Base-by-base conservation (phyloP, 1,140 invertebrate species). In the Sipha flava region DNA sequence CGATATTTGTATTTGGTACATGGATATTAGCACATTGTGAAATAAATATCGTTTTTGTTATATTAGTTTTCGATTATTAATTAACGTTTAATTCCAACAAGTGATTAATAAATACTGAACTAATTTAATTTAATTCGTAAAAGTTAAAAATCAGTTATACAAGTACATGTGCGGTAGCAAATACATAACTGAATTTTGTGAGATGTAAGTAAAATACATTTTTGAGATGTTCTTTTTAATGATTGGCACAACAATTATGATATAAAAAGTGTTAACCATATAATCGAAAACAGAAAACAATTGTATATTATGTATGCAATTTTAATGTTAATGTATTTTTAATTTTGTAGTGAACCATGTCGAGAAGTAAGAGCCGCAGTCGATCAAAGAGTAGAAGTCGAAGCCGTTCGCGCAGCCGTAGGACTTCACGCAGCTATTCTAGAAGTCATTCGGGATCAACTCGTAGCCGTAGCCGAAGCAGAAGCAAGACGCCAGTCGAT, bases 311-410 rank as follows among this genome's bases (percentile, higher is more conserved):
- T 6, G 4, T 21, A 4, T 9, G 62, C 3, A 29, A 26, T 0
- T 14, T 57, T 4, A 16, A 23, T 4, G 7, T 70, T 37, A 14
- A 37, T 34, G 2, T 57, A 18, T 26, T 26, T 40, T 54, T 21
- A 26, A 10, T 37, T 4, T 9, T 14, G 9, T 16, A 80, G 80
- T 59, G 62, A 45, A 64, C 10, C 37, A 79, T 80, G 80, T 73
- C 80, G 40, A 80, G 80, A 62, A 72, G 80, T 23, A 72, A 73
- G 43, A 80, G 80, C 29, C 70, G 57, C 52, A 80, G 80, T 18
- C 68, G 80, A 29, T 80, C 80, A 49, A 70, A 62, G 57, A 80
- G 80, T 29, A 80, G 72, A 75, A 80, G 80, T 52, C 68, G 40
- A 21, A 80, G 80, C 72, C 80, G 52, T 73, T 64, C 68, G 54